Conservation (phyloP, 1,140 invertebrate genomes). For the Hyphantria cunea region DNA sequence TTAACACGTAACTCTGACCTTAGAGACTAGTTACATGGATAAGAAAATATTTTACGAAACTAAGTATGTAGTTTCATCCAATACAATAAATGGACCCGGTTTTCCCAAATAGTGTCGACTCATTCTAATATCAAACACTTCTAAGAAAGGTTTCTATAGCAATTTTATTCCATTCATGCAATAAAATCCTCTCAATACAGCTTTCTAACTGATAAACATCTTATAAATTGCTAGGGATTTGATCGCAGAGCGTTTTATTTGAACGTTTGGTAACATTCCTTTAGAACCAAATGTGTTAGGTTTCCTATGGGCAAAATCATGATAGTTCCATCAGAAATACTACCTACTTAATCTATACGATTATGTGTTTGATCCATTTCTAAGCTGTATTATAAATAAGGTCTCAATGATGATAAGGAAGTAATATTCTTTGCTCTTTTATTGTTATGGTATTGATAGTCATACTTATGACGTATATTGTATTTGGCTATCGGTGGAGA, state of each 20-base stretch:
- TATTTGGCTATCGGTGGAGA: too few relatives aligned
- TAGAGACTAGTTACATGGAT: too few relatives aligned
- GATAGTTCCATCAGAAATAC: constrained; percentile 9
- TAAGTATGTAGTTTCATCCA: too few relatives aligned
- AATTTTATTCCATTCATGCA: background rate
- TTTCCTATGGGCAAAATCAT: constrained; percentile 9
- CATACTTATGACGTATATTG: too few relatives aligned
- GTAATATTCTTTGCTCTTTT: too few relatives aligned
- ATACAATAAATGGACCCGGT: background rate
- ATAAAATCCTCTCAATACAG: background rate
- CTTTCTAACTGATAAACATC: background rate
- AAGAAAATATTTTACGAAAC: too few relatives aligned
- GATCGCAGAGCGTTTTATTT: too few relatives aligned
- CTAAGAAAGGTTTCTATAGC: background rate
- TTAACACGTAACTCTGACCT: too few relatives aligned
- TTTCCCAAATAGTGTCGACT: background rate
- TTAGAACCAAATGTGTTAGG: constrained; percentile 1
- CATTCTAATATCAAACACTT: background rate
- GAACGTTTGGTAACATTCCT: background rate
- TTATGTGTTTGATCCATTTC: too few relatives aligned
- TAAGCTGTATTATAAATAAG: too few relatives aligned
- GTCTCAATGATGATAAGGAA: too few relatives aligned
- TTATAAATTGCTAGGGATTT: background rate
- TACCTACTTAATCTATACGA: background rate
- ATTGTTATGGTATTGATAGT: too few relatives aligned